A percentile compares a stretch with the other conserved stretches of the same genome.
phyloP scores from a whole-genome alignment of 2,888 invertebrate species.

The Agonopterix alstromeriana region DNA sequence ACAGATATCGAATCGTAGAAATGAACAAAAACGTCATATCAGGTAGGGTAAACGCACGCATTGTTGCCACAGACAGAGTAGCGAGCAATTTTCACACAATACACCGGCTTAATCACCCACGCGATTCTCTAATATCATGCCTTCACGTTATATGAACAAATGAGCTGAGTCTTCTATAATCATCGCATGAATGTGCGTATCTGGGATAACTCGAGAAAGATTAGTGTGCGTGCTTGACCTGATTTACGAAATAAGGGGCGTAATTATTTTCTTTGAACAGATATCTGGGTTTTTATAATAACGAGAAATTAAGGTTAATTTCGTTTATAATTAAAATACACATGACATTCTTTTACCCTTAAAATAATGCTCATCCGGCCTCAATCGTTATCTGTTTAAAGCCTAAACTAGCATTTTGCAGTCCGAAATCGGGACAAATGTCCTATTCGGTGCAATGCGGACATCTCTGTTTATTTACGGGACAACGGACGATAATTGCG shows the following conservation, averaged over 20 bases:
- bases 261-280: conserved; percentile 10
- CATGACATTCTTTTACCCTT: no score
- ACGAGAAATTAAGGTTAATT: not conserved
- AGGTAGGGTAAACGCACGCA: conserved; percentile 14
- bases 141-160: conserved; percentile 16
- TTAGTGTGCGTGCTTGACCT: conserved; percentile 13
- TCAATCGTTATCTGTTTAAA: no score
- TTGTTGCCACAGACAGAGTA: conserved; percentile 25
- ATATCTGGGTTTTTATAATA: not conserved
- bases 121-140: conserved; percentile 45
- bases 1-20: conserved; percentile 1
- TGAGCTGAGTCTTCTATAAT: conserved; percentile 5
- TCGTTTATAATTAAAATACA: no score
- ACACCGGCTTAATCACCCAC: conserved; percentile 47
- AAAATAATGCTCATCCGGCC: no score
- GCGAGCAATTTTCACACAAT: conserved; percentile 44
- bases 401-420: no score
- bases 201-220: conserved; percentile 4
- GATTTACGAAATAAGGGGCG: conserved; percentile 2
- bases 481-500: conserved; percentile 33
- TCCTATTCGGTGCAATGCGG: no score
- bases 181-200: conserved; percentile 8
- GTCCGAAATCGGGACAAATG: no score
- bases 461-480: conserved; percentile 27
- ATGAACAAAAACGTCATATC: conserved; percentile 10